Evolutionary conservation across 2,113 vertebrate species (phyloP).

Genomic region (Grantiella picta): DNA sequence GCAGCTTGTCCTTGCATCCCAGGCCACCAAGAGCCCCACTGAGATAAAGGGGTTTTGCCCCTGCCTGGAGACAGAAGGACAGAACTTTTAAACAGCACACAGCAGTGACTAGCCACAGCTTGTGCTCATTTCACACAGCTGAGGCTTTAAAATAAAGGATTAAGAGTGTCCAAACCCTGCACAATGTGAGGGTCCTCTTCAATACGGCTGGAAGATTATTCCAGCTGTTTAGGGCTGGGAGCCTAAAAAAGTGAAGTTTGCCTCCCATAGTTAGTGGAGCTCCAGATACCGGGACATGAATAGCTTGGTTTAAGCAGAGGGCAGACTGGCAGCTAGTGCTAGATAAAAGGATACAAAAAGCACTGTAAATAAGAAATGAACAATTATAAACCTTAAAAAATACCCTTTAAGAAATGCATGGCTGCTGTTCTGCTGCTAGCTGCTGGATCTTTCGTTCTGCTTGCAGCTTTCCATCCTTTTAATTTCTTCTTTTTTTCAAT

Average conservation of each 20-base stretch:
- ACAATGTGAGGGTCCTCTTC: neutral
- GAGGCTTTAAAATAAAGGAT: constrained; percentile 8
- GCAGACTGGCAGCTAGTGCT: neutral
- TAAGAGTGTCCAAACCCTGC: neutral
- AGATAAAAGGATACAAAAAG: neutral
- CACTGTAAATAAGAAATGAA: neutral
- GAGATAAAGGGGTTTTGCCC: neutral
- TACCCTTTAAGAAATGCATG: neutral
- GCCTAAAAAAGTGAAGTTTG: neutral
- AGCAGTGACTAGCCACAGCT: neutral
- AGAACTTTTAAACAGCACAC: neutral
- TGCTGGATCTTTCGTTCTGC: neutral
- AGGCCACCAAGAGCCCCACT: fast-evolving
- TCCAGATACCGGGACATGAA: neutral
- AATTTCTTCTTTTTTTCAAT: too few species aligned
- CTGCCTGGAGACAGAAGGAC: neutral
- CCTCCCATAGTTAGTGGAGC: neutral
- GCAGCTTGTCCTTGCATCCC: neutral
- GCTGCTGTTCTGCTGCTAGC: neutral
- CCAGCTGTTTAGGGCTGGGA: constrained; percentile 25
- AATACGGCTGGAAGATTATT: constrained; percentile 8
- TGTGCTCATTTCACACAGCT: neutral
- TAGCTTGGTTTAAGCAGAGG: constrained; percentile 14
- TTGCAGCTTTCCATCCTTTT: neutral
- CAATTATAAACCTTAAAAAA: neutral